These are phyloP conservation scores for Hippoglossus stenolepis DNA, from an alignment of 2,113 vertebrate species.

Conservation along the genomic window DNA sequence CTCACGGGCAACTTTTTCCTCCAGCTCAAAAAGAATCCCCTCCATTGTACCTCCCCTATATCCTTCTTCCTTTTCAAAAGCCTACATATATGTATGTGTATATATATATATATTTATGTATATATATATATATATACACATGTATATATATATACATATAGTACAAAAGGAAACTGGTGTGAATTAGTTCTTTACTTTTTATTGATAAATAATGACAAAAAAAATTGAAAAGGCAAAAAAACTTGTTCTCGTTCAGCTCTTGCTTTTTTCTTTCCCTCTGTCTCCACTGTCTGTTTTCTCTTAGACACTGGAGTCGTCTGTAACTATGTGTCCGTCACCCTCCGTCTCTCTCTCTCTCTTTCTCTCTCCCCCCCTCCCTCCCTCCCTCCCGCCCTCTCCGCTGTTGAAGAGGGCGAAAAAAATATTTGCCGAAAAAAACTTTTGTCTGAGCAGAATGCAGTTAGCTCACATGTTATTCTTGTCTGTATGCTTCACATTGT, in stretches of 20 bases:
- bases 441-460: constrained; percentile 86
- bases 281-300: constrained; percentile 80
- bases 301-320: constrained; percentile 85
- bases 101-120: constrained; percentile 68
- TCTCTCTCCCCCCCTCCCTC: constrained; percentile 60
- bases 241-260: constrained; percentile 73
- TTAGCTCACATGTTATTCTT: constrained; percentile 86
- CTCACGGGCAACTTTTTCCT: constrained; percentile 51
- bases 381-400: constrained; percentile 53
- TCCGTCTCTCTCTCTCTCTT: constrained; percentile 60
- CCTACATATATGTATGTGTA: constrained; percentile 57
- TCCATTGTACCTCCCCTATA: constrained; percentile 71
- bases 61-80: constrained; percentile 81
- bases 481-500: constrained; percentile 88
- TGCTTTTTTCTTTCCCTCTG: constrained; percentile 74
- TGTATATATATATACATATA: constrained; percentile 79
- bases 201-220: constrained; percentile 81
- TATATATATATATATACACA: constrained; percentile 51
- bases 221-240: constrained; percentile 76
- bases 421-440: constrained; percentile 77
- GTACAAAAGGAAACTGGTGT: constrained; percentile 87
- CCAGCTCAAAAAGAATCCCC: constrained; percentile 66
- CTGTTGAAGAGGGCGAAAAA: constrained; percentile 67
- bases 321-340: constrained; percentile 77
- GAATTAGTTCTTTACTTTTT: constrained; percentile 86